Evolutionary conservation across 2,113 vertebrate species (phyloP).

Genomic region (Pycnonotus jocosus): DNA sequence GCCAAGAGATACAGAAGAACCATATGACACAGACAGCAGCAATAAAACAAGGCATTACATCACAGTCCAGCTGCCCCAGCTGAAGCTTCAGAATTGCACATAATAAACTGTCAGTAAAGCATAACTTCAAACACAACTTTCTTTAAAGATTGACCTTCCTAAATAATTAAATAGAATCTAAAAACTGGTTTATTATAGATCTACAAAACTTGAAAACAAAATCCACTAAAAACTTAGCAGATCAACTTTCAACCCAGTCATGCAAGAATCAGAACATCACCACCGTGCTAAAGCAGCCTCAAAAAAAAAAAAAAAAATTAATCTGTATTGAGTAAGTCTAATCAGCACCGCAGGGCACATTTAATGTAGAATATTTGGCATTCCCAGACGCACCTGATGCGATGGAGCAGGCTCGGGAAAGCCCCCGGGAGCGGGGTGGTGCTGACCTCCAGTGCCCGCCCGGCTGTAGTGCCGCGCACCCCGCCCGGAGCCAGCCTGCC

Average conservation of each 20-base stretch:
- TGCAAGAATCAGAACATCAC: not conserved
- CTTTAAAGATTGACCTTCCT: not conserved
- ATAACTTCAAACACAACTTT: not conserved
- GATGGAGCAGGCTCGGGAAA: rapidly evolving
- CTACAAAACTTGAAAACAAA: not conserved
- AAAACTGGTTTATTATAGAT: not conserved
- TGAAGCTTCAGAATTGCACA: not conserved
- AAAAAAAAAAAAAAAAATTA: not conserved
- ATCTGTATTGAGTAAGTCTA: not conserved
- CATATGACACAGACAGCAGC: not conserved
- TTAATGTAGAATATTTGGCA: rapidly evolving
- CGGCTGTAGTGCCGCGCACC: not conserved
- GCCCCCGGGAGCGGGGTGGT: not conserved
- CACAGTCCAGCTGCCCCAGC: not conserved
- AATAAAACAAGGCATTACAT: not conserved
- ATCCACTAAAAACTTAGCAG: not conserved
- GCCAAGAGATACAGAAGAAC: not conserved
- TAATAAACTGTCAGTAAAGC: not conserved
- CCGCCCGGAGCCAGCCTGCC: not conserved
- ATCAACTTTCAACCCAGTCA: not conserved
- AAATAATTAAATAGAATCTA: not conserved
- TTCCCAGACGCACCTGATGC: rapidly evolving
- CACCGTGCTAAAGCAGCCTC: rapidly evolving
- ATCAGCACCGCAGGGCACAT: not conserved
- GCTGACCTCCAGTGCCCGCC: not conserved